These are phyloP conservation scores for Agapornis roseicollis DNA, from an alignment of 2,113 vertebrate genomes.

Conservation along the genomic window DNA sequence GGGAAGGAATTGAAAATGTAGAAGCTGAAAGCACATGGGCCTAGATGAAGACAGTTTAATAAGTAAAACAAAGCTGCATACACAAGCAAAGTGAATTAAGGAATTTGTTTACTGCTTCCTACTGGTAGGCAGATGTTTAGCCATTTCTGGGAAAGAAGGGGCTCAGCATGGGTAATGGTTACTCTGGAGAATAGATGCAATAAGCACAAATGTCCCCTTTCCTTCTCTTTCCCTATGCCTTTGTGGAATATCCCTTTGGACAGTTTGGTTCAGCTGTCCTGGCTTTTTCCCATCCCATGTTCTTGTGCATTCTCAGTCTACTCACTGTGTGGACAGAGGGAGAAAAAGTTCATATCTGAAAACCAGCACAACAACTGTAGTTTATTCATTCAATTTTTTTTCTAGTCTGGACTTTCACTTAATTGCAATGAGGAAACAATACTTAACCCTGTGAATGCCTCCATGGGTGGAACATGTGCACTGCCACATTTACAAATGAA, in stretches of 20 bases:
- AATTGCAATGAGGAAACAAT: not conserved
- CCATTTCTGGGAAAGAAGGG: not conserved
- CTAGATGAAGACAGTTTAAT: not conserved
- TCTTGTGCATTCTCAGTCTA: not conserved
- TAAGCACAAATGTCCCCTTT: not conserved
- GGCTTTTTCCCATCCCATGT: not conserved
- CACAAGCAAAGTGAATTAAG: not conserved
- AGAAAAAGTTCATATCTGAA: not conserved
- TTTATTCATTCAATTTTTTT: not conserved
- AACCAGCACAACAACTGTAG: not conserved
- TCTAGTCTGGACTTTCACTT: not conserved
- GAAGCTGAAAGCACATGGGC: not conserved
- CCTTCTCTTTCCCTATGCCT: not conserved
- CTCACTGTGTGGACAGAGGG: accelerated
- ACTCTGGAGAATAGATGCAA: not conserved
- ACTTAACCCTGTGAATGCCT: not conserved
- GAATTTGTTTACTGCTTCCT: not conserved
- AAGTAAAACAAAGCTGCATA: not conserved
- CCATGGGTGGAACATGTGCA: not conserved
- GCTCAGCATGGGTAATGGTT: not conserved
- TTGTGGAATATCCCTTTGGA: not conserved
- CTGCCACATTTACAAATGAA: not conserved
- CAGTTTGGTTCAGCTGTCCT: not conserved
- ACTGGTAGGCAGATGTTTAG: not conserved
- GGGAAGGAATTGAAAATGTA: not conserved